Evolutionary conservation across 2,113 vertebrate genomes (phyloP), one percentile per base, ranked within the genome.

Genomic region (Atractosteus spatula): DNA sequence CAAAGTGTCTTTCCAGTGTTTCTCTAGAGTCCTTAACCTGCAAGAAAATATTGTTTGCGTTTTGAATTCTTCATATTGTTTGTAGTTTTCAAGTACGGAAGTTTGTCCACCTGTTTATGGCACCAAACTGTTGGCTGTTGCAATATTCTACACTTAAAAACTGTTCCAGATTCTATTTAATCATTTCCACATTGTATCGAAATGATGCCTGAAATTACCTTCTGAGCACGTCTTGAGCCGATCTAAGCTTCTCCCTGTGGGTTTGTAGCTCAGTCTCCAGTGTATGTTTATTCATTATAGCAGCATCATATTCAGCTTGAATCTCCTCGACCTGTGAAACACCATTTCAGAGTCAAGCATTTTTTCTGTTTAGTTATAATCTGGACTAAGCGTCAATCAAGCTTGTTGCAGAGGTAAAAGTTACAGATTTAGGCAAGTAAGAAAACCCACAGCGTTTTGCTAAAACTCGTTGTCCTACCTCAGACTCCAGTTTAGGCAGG

Each of bases 261-360:
- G 68, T 74, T 14, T 73, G 68, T n/a, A 77, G 41, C 10, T 77
- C 63, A 45, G 65, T 69, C 41, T 70, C 71, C 3, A 77, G 13
- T 29, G 61, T 71, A 14, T 77, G 63, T 11, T 77, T 77, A 7
- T 41, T 17, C 66, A 29, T 55, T 14, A 77, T 45, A 74, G 71
- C 76, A 54, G 29, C 1, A 62, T 77, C 76, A 71, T 77, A 77
- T 57, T 77, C 62, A 7, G 69, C 41, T 65, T 77, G 76, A 7
- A 77, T 68, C 45, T 67, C 14, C 14, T 14, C 14, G 3, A 77
- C 55, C 76, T 77, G 62, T 65, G 17, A 11, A 65, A 65, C 13
- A 59, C 13, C 11, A 13, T n/a, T 59, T 3, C 57, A 59, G 14
- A 10, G 47, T 51, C 10, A 51, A 51, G 10, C 5, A 51, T 51